Evolutionary conservation across 2,113 vertebrate genomes (phyloP), one percentile per base, ranked within the genome.

Genomic region (Henicopernis longicauda): DNA sequence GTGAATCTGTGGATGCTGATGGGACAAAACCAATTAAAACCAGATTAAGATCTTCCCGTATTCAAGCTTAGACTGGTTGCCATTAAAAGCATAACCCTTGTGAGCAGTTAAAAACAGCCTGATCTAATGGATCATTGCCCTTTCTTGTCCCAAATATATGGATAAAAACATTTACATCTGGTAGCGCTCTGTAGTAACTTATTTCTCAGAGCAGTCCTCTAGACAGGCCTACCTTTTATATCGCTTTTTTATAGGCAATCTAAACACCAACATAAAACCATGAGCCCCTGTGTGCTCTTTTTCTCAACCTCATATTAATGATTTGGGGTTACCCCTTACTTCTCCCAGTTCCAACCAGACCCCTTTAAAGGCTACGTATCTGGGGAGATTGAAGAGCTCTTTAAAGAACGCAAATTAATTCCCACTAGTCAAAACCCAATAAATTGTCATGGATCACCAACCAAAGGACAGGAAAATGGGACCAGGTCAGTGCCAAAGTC

Each of bases 11-110:
- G 31, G 82, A 57, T 44, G 65, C 59, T 67, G 83, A 82, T 6
- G 63, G 78, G 61, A 93, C 91, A 94, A 89, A 91, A 67, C 66
- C 84, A 70, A 91, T 63, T 66, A 90, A 91, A 93, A 95, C 11
- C 91, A 94, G 74, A 94, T 93, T 59, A 85, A 93, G 40, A 89
- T 40, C 70, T 62, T 4, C 58, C 36, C 9, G 1, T 27, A 3
- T 22, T 63, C 82, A 29, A 58, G 79, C 62, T 73, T 44, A 77
- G 58, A 73, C n/a, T 67, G 66, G 89, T 36, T 91, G 84, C 67
- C 96, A 88, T 80, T 90, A 62, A 79, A 95, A 96, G 55, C 8
- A 2, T 57, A 57, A 42, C 40, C 65, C 57, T 49, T n/a, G 77
- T 42, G 49, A 66, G 62, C 19, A 62, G 70, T n/a, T 82, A 66